phyloP scores from a whole-genome alignment of 1,140 invertebrate species.

The Aporrectodea caliginosa region DNA sequence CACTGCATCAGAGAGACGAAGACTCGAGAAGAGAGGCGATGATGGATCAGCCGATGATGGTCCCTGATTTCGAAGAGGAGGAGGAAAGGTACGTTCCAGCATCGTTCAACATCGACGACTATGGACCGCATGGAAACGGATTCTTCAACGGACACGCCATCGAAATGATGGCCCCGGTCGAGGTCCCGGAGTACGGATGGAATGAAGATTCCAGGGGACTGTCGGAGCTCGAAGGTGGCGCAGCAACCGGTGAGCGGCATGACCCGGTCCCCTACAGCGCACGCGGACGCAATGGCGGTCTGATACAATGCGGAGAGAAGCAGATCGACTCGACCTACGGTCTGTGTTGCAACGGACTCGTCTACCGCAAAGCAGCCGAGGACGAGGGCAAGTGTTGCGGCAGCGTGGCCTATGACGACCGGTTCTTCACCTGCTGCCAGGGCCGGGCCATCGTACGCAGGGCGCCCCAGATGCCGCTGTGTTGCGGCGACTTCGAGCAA shows the following conservation, averaged over 20 bases:
- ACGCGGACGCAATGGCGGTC: not conserved
- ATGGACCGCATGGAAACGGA: not conserved
- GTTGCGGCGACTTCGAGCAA: not conserved
- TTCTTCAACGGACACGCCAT: not conserved
- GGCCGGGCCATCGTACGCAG: constrained; percentile 4
- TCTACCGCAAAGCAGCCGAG: constrained; percentile 6
- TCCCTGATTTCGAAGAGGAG: not conserved
- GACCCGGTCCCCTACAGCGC: too few relatives aligned
- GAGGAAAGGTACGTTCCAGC: not conserved
- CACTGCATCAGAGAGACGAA: too few relatives aligned
- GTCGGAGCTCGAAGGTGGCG: not conserved
- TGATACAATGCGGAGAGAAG: constrained; percentile 5
- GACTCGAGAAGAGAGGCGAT: too few relatives aligned
- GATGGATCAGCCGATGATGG: too few relatives aligned
- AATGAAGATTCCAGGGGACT: not conserved
- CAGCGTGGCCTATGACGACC: constrained; percentile 17
- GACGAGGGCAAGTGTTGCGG: constrained; percentile 15
- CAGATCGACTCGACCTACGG: constrained; percentile 8
- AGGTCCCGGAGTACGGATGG: not conserved
- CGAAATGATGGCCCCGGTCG: not conserved
- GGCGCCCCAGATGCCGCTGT: not conserved
- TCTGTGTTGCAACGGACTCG: constrained; percentile 18
- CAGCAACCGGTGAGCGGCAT: not conserved
- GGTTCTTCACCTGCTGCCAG: constrained; percentile 19
- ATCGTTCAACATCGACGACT: not conserved